Base-by-base conservation (phyloP, 1,140 invertebrate species). In the Anadara kagoshimensis region DNA sequence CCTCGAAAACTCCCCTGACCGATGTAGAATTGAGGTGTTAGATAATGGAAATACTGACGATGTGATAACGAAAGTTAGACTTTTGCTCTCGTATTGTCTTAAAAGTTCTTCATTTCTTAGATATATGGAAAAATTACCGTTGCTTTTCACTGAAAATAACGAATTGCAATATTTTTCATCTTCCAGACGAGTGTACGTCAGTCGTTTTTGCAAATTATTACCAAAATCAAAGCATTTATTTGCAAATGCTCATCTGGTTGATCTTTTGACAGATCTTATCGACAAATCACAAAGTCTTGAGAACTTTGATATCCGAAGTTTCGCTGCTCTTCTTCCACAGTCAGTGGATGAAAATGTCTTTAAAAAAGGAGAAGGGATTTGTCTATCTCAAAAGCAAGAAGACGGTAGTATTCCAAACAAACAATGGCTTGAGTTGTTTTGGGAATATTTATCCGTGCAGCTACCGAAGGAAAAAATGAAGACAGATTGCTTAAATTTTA, bases 1-100 rank as follows among this genome's bases (percentile, higher is more conserved):
- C 12, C 86, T 87, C 65, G 36, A 85, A 16, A 80, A 82, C 36
- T 78, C 79, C 57, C 29, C 85, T 10, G 70, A 56, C n/a, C 58
- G 59, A 43, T 75, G 86, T 12, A 79, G 65, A 20, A 43, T 63
- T 41, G 68, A 80, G 18, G 73, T 83, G 12, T 47, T 41, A 29
- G 49, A 26, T 16, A 54, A 64, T 64, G 78, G 76, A 20, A 8
- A 61, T 14, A 41, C 76, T 3, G 56, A 29, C 20, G 57, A 51
- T 20, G 71, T 78, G 11, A 75, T 74, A 70, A 58, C 26, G 22
- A 75, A 83, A 0, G 20, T 67, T 24, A 22, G 54, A 16, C 44
- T 51, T 44, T 22, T 79, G 57, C 63, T 29, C 0, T 41, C 22
- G 54, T 14, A 66, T 54, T 29, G 49, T 26, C 36, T 41, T n/a